Evolutionary conservation across 35 echinoderm and acorn worm species (phyloP).

Genomic region (Anneissia japonica): DNA sequence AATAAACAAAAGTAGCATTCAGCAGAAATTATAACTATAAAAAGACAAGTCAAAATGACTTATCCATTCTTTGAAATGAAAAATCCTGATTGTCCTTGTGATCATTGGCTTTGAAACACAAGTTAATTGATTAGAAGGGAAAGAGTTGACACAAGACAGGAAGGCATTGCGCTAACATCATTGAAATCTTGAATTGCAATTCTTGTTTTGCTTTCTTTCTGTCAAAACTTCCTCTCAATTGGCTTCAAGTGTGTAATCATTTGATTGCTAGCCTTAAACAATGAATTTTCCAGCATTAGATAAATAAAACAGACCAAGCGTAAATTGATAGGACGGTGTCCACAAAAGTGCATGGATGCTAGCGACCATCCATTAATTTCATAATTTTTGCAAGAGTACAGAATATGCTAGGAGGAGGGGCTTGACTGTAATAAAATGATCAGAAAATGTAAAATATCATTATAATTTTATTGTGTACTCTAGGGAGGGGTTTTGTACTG

Average conservation of each 20-base stretch:
- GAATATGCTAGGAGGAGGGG: too few species aligned
- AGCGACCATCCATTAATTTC: too few species aligned
- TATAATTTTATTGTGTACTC: too few species aligned
- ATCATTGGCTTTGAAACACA: neutral
- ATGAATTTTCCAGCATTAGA: neutral
- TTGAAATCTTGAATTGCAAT: neutral
- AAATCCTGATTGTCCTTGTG: neutral
- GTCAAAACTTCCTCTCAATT: neutral
- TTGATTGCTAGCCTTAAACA: neutral
- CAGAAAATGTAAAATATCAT: too few species aligned
- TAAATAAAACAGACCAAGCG: neutral
- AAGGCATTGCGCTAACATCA: neutral
- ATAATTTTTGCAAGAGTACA: too few species aligned
- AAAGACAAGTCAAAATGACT: neutral
- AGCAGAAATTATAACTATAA: too few species aligned
- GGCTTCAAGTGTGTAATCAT: neutral
- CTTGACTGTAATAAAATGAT: too few species aligned
- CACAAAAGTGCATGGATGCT: too few species aligned
- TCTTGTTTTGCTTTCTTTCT: neutral
- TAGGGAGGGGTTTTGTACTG: too few species aligned
- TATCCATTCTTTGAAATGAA: neutral
- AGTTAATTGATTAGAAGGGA: neutral
- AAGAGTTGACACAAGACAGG: neutral
- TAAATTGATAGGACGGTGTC: too few species aligned
- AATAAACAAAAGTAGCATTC: too few species aligned